Evolutionary conservation across 2,888 invertebrate species (phyloP), one percentile per base, ranked within the genome.

Genomic region (Danaus chrysippus): DNA sequence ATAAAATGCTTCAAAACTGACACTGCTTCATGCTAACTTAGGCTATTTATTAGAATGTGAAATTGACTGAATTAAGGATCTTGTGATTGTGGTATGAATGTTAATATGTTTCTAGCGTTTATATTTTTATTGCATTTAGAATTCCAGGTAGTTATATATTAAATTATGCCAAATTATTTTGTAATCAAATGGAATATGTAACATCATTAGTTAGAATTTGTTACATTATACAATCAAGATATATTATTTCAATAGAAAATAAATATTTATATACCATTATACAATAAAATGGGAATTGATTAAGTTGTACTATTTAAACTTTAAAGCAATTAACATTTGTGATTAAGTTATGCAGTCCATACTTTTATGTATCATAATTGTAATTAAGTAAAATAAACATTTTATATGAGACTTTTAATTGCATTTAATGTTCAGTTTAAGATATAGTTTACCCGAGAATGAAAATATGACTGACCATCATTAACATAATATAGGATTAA

Each of bases 371-470:
- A 88, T 87, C 82, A 83, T 81, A 81, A 81, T 79, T 82, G 75
- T 86, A 84, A 82, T 81, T 86, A 89, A 87, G 88, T 82, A 79
- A 82, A 89, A 87, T 89, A 90, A 91, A 90, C 89, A 87, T 91
- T 90, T 91, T 91, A 87, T 90, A 91, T 89, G 90, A 90, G 87
- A 89, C 87, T 87, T 89, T 85, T 71, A 81, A 75, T 81, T 77
- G 76, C 78, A 17, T 49, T 49, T 49, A 49, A 49, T 11, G 12
- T 11, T 42, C 10, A 54, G 53, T 13, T 54, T 53, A 52, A 54
- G 44, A 17, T 41, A 34, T 46, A n/a, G 41, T 46, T 23, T 44
- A 49, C 42, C 64, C 41, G 59, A 49, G 49, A 49, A 17, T 17
- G 11, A 49, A 49, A 46, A 15, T 17, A 49, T 10, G 1, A 49